These are phyloP conservation scores for Torymus texanus DNA, from an alignment of 2,888 invertebrate species.

Conservation along the genomic window DNA sequence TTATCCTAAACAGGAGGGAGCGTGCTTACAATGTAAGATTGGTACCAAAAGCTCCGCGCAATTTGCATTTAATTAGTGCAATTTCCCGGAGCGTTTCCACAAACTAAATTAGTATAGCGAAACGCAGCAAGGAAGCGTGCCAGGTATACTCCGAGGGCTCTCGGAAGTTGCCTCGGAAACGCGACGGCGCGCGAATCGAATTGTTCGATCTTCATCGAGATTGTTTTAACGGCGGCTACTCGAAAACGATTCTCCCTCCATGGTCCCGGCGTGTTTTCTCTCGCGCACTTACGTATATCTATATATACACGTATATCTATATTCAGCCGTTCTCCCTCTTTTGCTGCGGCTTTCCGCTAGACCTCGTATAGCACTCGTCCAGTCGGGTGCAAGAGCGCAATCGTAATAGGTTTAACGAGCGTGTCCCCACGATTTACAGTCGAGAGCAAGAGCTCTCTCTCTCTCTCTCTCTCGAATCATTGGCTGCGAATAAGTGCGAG, in stretches of 20 bases:
- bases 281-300: not conserved
- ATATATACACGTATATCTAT: too few relatives aligned
- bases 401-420: slow-evolving; percentile 56
- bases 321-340: not conserved
- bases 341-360: not conserved
- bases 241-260: not conserved
- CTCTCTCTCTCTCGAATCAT: slow-evolving; percentile 53
- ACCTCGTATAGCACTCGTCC: too few relatives aligned
- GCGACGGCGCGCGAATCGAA: slow-evolving; percentile 21
- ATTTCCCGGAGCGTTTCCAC: slow-evolving; percentile 41
- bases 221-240: slow-evolving; percentile 33
- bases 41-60: slow-evolving; percentile 20
- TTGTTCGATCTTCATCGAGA: slow-evolving; percentile 48
- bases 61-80: slow-evolving; percentile 51
- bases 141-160: not conserved
- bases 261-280: not conserved
- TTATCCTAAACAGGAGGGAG: not conserved
- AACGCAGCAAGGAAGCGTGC: not conserved
- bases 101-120: slow-evolving; percentile 34
- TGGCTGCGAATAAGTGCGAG: slow-evolving; percentile 54
- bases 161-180: slow-evolving; percentile 26
- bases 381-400: too few relatives aligned
- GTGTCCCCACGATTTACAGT: slow-evolving; percentile 56
- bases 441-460: slow-evolving; percentile 1
- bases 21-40: not conserved